A percentile compares a stretch with the other conserved stretches of the same genome.
Conservation (phyloP, 2,113 vertebrate species). For the Dendrocopos noguchii region DNA sequence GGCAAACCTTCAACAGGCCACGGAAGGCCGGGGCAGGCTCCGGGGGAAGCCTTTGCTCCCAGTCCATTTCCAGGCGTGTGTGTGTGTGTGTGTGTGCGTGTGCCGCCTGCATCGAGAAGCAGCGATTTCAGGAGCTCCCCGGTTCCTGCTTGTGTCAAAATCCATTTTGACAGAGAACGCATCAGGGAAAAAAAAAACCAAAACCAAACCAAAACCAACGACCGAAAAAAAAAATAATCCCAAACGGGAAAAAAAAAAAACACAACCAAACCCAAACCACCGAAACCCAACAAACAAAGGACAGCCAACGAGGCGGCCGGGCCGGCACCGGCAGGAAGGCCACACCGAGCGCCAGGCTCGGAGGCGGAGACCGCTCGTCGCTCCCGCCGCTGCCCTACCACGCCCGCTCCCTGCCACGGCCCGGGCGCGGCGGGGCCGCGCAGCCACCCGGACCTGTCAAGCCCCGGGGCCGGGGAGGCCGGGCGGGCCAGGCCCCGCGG, state of each 20-base stretch:
- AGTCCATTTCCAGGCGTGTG: neutral
- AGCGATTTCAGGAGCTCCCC: neutral
- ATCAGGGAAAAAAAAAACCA: neutral
- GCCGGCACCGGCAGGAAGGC: neutral
- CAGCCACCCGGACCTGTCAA: neutral
- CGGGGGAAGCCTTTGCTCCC: neutral
- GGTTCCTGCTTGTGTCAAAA: conserved; percentile 35
- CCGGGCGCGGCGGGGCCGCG: neutral
- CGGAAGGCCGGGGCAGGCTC: neutral
- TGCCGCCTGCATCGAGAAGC: neutral
- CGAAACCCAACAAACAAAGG: neutral
- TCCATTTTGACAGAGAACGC: conserved; percentile 13
- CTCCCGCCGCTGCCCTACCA: conserved; percentile 7
- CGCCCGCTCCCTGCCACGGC: neutral
- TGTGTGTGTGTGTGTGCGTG: neutral
- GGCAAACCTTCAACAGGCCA: accelerated
- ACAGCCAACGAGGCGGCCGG: neutral
- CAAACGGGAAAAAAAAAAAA: neutral
- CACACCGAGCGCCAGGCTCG: neutral
- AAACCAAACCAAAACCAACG: no score
- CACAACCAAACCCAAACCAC: neutral
- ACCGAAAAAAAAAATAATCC: neutral
- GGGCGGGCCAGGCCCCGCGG: neutral
- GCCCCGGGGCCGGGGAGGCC: neutral
- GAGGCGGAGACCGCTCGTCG: neutral